A percentile compares a stretch with the other conserved stretches of the same genome.
Evolutionary conservation across 2,888 invertebrate species (phyloP).

Genomic region (Hedya salicella): DNA sequence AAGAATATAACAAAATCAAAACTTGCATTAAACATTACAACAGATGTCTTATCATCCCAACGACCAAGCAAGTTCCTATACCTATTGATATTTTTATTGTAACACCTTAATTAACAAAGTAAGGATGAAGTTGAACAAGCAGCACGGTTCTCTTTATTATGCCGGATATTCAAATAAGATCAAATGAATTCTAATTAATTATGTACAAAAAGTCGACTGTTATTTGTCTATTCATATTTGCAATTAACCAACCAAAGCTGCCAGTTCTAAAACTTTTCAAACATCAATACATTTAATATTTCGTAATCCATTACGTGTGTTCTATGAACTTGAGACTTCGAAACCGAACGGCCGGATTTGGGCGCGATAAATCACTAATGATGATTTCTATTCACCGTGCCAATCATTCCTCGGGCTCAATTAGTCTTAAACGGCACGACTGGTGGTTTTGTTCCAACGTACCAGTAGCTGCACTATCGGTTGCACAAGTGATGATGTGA

Average conservation of each 20-base stretch:
- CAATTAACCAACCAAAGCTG: not conserved
- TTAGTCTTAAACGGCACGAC: conserved; percentile 24
- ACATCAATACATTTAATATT: no score
- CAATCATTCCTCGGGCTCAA: conserved; percentile 34
- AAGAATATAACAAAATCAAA: no score
- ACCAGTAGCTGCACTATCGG: not conserved
- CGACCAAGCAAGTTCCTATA: no score
- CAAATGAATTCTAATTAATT: not conserved
- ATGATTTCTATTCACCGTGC: conserved; percentile 35
- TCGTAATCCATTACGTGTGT: conserved; percentile 28
- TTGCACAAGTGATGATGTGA: conserved; percentile 19
- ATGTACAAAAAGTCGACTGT: not conserved
- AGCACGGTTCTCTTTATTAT: no score
- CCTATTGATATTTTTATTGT: no score
- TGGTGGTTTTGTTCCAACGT: conserved; percentile 14
- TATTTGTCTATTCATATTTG: not conserved
- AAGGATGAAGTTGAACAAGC: no score
- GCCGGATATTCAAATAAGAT: no score
- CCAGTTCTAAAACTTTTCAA: conserved; percentile 11
- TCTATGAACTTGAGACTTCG: conserved; percentile 36
- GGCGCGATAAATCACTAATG: conserved; percentile 34
- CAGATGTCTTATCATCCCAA: no score
- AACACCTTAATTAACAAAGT: no score
- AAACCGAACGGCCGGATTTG: conserved; percentile 6
- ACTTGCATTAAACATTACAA: no score